Evolutionary conservation across 2,113 vertebrate genomes (phyloP), one percentile per base, ranked within the genome.

Genomic region (Oreotrochilus melanogaster): DNA sequence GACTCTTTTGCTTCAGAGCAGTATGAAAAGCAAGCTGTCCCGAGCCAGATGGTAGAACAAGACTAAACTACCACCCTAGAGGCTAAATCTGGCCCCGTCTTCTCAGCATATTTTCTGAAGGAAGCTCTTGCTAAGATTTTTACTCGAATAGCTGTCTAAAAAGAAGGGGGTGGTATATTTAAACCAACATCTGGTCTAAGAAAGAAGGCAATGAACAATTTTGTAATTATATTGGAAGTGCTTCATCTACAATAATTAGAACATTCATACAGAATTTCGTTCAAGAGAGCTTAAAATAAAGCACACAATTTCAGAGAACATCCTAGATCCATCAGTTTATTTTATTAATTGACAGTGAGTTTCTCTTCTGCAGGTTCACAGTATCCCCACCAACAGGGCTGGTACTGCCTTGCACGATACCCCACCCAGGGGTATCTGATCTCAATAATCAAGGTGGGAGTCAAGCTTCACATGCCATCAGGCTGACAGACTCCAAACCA

Each of bases 241-340:
- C 85, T 97, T 94, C 12, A 85, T 94, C 95, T 95, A 95, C 94
- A 97, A 60, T 95, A 93, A 94, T 93, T 73, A 91, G 17, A 94
- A 95, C 94, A 96, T 88, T 92, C 85, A 96, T 76, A 95, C 78
- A 97, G 64, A 92, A 86, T 51, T 88, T 64, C 85, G 39, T 89
- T 70, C 64, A 83, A 80, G 76, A 93, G 35, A 96, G 92, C 74
- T 94, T 73, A 82, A 96, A 91, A 81, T 95, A 95, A 93, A 25
- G 51, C 85, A 86, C 73, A 92, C 74, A 95, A 89, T 62, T 96
- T 89, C 64, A 83, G 56, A 83, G 56, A 94, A 94, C 60, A 93
- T 69, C 78, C 35, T 85, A 64, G 48, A 74, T 42, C 57, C 56
- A 86, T 15, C 47, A 51, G 43, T 48, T 56, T 58, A 70, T 62